phyloP scores from a whole-genome alignment of 1,140 invertebrate species.

The Drosophila miranda region DNA sequence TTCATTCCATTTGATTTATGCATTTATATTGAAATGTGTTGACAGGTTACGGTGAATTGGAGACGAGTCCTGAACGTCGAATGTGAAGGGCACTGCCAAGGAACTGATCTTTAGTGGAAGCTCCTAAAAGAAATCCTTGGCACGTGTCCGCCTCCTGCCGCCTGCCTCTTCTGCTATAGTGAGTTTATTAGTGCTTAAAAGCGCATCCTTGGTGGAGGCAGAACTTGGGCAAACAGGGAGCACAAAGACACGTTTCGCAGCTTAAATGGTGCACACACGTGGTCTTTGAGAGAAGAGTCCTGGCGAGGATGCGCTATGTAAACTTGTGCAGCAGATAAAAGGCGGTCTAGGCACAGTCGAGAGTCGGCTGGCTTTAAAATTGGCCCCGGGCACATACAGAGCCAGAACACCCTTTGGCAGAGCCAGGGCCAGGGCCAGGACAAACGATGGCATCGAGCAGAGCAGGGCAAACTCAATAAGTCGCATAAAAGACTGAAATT shows the following conservation, averaged over 20 bases:
- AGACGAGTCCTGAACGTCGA: slow-evolving; percentile 34
- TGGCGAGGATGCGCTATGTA: slow-evolving; percentile 23
- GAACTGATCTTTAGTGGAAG: slow-evolving; percentile 15
- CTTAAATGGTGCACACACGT: slow-evolving; percentile 50
- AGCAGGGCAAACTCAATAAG: slow-evolving; percentile 69
- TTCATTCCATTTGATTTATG: slow-evolving; percentile 81
- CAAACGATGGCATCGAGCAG: slow-evolving; percentile 10
- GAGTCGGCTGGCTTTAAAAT: slow-evolving; percentile 57
- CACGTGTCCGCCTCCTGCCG: slow-evolving; percentile 46
- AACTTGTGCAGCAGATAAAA: slow-evolving; percentile 38
- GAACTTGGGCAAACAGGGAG: slow-evolving; percentile 21
- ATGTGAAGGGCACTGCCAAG: slow-evolving; percentile 6
- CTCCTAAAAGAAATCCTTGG: slow-evolving; percentile 62
- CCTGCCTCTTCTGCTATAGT: slow-evolving; percentile 27
- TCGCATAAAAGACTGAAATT: slow-evolving; percentile 81
- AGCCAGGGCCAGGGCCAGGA: slow-evolving; percentile 20
- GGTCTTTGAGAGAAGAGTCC: neutral
- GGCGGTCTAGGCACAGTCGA: slow-evolving; percentile 4
- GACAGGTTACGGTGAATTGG: slow-evolving; percentile 75
- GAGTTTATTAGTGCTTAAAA: slow-evolving; percentile 69
- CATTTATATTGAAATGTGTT: slow-evolving; percentile 81
- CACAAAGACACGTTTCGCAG: slow-evolving; percentile 63
- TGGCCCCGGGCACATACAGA: slow-evolving; percentile 23
- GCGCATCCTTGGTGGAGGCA: slow-evolving; percentile 47
- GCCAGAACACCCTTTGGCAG: slow-evolving; percentile 62